Percentiles rank a stretch among this genome's conserved stretches.
These are phyloP conservation scores for Drosophila sproati DNA, from an alignment of 1,140 invertebrate species.

Conservation along the genomic window DNA sequence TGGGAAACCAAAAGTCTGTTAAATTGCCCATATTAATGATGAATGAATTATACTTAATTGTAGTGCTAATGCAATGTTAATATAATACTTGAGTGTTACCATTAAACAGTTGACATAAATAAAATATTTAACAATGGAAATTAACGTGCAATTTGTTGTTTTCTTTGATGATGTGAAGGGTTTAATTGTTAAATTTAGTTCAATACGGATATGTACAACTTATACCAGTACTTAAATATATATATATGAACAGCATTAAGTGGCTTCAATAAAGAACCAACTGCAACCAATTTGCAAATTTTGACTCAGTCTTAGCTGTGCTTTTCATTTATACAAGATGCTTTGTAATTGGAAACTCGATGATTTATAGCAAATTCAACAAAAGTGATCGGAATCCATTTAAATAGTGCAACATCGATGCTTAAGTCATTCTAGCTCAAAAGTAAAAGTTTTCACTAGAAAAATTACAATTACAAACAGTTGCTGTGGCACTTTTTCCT, in stretches of 20 bases:
- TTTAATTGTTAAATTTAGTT: neutral
- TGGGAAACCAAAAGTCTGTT: neutral
- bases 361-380: neutral
- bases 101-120: constrained; percentile 17
- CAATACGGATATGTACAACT: constrained; percentile 18
- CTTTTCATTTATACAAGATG: constrained; percentile 15
- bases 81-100: constrained; percentile 36
- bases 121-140: constrained; percentile 25
- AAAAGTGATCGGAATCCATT: too few species aligned
- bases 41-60: constrained; percentile 8
- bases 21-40: constrained; percentile 1
- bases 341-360: constrained; percentile 23
- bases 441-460: neutral
- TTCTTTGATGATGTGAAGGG: constrained; percentile 33
- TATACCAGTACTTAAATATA: constrained; percentile 15
- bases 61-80: constrained; percentile 25
- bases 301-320: constrained; percentile 47
- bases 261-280: constrained; percentile 2
- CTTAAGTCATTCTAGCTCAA: neutral
- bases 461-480: neutral
- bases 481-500: neutral
- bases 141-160: constrained; percentile 19
- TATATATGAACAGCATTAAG: constrained; percentile 9
- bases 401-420: too few species aligned
- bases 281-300: constrained; percentile 30